Evolutionary conservation across 2,888 invertebrate species (phyloP).

Genomic region (Nomada hirtipes): DNA sequence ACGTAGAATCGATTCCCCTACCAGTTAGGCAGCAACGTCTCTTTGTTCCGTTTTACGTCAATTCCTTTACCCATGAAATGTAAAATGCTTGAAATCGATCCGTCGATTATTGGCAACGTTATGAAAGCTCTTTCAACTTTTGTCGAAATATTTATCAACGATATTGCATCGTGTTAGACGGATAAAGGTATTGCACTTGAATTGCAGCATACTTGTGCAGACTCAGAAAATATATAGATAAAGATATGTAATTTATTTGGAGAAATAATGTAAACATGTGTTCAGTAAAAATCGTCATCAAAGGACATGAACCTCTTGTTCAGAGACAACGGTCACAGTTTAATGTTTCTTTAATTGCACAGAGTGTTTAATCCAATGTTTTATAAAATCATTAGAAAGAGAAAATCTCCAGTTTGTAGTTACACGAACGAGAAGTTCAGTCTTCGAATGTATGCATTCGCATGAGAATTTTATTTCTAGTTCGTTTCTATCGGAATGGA

Average conservation of each 20-base stretch:
- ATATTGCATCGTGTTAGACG: neutral
- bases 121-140: conserved; percentile 12
- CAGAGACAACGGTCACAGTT: neutral
- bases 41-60: conserved; percentile 14
- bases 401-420: neutral
- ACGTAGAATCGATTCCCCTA: conserved; percentile 72
- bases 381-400: neutral
- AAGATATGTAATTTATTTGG: too few relatives aligned
- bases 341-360: neutral
- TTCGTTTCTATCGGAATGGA: conserved; percentile 30
- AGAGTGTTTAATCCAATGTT: neutral
- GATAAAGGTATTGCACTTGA: too few relatives aligned
- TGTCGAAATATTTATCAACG: neutral
- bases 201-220: too few relatives aligned
- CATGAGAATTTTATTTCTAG: neutral
- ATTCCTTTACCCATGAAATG: conserved; percentile 59
- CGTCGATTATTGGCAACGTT: conserved; percentile 75
- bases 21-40: conserved; percentile 28
- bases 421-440: neutral
- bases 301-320: neutral
- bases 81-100: conserved; percentile 69
- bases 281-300: too few relatives aligned
- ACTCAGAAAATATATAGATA: too few relatives aligned
- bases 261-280: too few relatives aligned
- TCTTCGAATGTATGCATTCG: neutral